phyloP scores from a whole-genome alignment of 2,113 vertebrate species.

The Halcyon senegalensis region DNA sequence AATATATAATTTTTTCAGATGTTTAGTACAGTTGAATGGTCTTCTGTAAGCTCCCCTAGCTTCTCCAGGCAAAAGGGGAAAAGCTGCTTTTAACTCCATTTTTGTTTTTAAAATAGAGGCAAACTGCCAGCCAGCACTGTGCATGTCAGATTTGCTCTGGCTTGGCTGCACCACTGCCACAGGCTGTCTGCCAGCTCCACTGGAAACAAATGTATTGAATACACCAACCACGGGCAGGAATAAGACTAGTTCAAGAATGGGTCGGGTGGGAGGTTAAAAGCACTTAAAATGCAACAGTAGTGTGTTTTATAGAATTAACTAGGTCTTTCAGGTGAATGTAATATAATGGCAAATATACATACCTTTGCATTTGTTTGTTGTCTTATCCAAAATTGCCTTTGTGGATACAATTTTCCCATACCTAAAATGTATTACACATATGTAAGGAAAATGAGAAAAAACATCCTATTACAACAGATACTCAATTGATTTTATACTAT shows the following conservation, averaged over 20 bases:
- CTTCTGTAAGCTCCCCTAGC: conserved; percentile 62
- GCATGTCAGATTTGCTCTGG: conserved; percentile 49
- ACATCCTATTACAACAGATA: conserved; percentile 3
- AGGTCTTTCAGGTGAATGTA: background rate
- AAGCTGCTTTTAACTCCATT: conserved; percentile 69
- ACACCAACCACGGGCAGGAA: background rate
- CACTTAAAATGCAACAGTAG: background rate
- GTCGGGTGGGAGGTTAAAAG: background rate
- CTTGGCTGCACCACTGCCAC: conserved; percentile 37
- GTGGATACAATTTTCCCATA: conserved; percentile 99
- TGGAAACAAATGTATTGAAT: conserved; percentile 2
- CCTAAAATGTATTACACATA: conserved; percentile 74
- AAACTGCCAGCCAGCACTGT: conserved; percentile 61
- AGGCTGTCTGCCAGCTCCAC: conserved; percentile 48
- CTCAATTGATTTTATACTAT: background rate
- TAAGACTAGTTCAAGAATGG: background rate
- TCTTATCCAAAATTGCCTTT: conserved; percentile 98
- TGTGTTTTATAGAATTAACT: background rate
- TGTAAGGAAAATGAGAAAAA: conserved; percentile 56
- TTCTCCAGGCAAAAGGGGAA: conserved; percentile 65
- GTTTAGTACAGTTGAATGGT: conserved; percentile 65
- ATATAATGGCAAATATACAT: conserved; percentile 52
- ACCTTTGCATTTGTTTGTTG: conserved; percentile 99
- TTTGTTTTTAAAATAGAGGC: conserved; percentile 66
- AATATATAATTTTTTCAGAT: conserved; percentile 78